These are phyloP conservation scores for Rhynchotus rufescens DNA, from an alignment of 2,797 vertebrate genomes.

Conservation along the genomic window DNA sequence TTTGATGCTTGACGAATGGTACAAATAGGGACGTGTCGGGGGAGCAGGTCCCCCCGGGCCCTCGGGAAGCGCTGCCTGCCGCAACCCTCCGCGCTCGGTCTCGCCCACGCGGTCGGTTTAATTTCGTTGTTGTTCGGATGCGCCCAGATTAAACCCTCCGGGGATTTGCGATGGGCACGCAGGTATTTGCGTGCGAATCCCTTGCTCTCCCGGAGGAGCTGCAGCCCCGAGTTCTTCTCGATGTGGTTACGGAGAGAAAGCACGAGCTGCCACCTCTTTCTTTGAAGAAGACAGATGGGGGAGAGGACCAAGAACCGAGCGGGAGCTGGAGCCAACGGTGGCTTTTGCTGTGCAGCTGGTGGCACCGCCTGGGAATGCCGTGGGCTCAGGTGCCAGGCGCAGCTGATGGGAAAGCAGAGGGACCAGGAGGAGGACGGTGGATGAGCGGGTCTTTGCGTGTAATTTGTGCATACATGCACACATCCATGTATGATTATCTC, in stretches of 20 bases:
- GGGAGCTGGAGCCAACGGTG: background rate
- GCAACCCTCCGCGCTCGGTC: background rate
- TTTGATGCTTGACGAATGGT: background rate
- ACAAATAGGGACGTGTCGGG: background rate
- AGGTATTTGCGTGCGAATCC: background rate
- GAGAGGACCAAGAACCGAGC: fast-evolving
- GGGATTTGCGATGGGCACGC: background rate
- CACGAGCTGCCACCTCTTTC: background rate
- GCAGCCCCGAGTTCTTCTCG: background rate
- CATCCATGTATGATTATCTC: fast-evolving
- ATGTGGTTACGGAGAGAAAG: background rate
- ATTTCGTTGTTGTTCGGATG: background rate
- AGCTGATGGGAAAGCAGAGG: background rate
- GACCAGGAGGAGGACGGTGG: background rate
- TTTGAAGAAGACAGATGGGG: background rate
- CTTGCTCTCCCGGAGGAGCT: background rate
- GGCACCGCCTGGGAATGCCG: background rate
- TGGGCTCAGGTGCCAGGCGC: background rate
- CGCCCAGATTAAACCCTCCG: background rate
- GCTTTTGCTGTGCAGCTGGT: fast-evolving
- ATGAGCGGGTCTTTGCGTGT: background rate
- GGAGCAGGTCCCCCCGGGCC: background rate
- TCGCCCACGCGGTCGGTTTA: background rate
- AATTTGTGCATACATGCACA: background rate
- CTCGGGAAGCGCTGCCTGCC: fast-evolving